These are phyloP conservation scores for Troilus luridus DNA, from an alignment of 2,888 invertebrate species.

Conservation along the genomic window DNA sequence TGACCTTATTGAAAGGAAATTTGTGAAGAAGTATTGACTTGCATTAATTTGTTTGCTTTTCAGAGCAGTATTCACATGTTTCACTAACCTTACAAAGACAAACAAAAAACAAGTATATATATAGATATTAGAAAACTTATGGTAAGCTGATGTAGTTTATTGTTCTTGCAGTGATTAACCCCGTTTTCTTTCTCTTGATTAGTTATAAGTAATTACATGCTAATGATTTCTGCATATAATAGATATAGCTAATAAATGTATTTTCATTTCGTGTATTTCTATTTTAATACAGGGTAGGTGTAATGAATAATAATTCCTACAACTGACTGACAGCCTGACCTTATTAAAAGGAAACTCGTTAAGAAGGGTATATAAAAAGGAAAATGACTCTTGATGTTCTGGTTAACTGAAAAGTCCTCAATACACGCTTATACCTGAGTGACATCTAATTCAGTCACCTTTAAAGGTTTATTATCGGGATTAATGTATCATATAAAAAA, in stretches of 20 bases:
- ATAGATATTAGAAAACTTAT: background rate
- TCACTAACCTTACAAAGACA: background rate
- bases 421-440: background rate
- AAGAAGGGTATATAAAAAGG: background rate
- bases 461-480: constrained; percentile 36
- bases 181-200: background rate
- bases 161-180: background rate
- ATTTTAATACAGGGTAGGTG: too few relatives aligned
- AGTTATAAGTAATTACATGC: background rate
- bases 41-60: background rate
- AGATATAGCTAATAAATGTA: too few relatives aligned
- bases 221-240: background rate
- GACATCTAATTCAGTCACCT: background rate
- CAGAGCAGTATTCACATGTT: background rate
- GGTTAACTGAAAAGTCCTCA: constrained; percentile 21
- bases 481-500: background rate
- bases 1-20: background rate
- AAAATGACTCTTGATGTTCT: constrained; percentile 2
- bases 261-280: too few relatives aligned
- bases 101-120: background rate
- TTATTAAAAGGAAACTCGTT: constrained; percentile 16
- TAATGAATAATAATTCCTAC: background rate
- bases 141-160: background rate
- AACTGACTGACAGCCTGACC: background rate
- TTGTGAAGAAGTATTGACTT: background rate